These are phyloP conservation scores for Etheostoma cragini DNA, from an alignment of 2,113 vertebrate species.

Conservation along the genomic window DNA sequence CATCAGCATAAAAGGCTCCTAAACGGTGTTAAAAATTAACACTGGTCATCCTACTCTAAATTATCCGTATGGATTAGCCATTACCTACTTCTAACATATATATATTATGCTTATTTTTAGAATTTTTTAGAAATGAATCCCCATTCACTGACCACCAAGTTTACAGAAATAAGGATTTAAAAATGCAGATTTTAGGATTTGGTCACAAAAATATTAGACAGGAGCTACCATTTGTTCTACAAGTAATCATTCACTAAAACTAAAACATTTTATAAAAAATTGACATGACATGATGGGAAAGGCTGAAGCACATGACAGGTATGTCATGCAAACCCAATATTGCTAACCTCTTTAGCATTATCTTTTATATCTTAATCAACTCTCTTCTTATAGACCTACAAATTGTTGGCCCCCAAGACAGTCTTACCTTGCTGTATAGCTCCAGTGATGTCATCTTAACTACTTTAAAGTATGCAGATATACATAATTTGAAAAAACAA, in stretches of 20 bases:
- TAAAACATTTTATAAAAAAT: background rate
- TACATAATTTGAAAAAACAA: background rate
- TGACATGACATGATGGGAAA: background rate
- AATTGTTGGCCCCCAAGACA: no score
- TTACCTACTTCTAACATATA: slow-evolving; percentile 36
- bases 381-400: background rate
- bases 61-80: slow-evolving; percentile 47
- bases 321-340: background rate
- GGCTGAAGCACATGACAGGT: background rate
- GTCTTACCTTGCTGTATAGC: slow-evolving; percentile 81
- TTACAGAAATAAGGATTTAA: background rate
- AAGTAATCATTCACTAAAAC: no score
- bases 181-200: background rate
- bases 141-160: background rate
- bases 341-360: background rate
- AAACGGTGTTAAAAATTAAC: slow-evolving; percentile 86
- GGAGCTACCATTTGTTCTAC: no score
- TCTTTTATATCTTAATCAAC: background rate
- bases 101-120: background rate
- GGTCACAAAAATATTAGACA: background rate
- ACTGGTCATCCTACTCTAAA: slow-evolving; percentile 65
- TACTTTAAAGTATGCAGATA: background rate
- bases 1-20: slow-evolving; percentile 83
- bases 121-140: background rate
- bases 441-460: slow-evolving; percentile 75